These are phyloP conservation scores for Heliothis subflexa DNA, from an alignment of 1,140 invertebrate species.

Conservation along the genomic window DNA sequence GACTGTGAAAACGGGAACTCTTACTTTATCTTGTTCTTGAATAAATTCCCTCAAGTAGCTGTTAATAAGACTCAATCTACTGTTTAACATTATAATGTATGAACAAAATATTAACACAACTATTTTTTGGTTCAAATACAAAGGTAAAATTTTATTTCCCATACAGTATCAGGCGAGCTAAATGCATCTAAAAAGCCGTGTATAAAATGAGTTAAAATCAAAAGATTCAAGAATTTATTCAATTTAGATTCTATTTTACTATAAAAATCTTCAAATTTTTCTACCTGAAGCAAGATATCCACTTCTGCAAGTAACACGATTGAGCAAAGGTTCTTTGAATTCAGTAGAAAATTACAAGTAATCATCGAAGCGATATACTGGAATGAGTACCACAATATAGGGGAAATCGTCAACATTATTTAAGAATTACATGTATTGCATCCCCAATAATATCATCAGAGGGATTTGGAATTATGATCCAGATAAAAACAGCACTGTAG, in stretches of 20 bases:
- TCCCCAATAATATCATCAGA: not conserved
- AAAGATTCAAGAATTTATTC: not conserved
- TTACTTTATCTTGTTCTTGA: not conserved
- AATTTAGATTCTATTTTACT: not conserved
- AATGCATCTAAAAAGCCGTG: not conserved
- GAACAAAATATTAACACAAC: not conserved
- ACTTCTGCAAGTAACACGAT: constrained; percentile 4
- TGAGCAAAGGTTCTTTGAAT: not conserved
- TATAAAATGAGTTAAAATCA: not conserved
- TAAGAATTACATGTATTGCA: not conserved
- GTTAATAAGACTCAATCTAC: not conserved
- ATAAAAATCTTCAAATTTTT: not conserved
- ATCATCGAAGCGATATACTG: not conserved
- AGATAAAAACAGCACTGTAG: not conserved
- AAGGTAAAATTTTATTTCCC: not conserved
- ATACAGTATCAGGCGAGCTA: not conserved
- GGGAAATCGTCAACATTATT: not conserved
- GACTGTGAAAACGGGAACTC: not conserved
- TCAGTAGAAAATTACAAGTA: not conserved
- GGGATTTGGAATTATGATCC: not conserved
- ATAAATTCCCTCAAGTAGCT: not conserved
- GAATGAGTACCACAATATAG: not conserved
- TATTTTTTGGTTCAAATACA: constrained; percentile 5
- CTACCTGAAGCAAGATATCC: not conserved
- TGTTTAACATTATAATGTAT: not conserved